Evolutionary conservation across 2,113 vertebrate genomes (phyloP).

Genomic region (Muntiacus reevesi): DNA sequence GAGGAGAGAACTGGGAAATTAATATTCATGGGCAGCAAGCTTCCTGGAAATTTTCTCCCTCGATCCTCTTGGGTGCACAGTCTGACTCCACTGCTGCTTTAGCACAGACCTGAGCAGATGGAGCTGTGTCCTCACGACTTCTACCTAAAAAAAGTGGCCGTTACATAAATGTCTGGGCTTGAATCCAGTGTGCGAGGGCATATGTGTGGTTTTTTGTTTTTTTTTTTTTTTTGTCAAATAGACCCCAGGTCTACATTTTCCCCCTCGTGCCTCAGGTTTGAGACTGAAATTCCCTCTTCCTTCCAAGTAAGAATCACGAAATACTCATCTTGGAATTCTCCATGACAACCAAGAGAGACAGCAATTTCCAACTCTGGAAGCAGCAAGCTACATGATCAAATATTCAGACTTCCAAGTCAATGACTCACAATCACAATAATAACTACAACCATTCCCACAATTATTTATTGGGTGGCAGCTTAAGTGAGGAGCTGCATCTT

Average conservation of each 20-base stretch:
- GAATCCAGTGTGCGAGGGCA: not conserved
- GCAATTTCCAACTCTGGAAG: not conserved
- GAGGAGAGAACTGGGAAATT: not conserved
- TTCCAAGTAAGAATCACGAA: constrained; percentile 5
- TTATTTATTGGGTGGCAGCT: not conserved
- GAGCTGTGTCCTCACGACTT: not conserved
- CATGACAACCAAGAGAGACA: constrained; percentile 27
- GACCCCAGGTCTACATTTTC: not conserved
- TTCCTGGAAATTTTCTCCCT: not conserved
- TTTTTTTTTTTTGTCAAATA: not conserved
- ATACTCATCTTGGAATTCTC: constrained; percentile 7
- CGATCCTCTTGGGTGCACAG: not conserved
- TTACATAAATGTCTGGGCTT: constrained; percentile 25
- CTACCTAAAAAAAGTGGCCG: constrained; percentile 27
- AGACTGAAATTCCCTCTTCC: not conserved
- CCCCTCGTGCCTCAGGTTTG: not conserved
- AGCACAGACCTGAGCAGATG: constrained; percentile 31
- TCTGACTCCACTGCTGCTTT: not conserved
- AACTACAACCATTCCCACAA: not conserved
- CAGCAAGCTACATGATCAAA: not conserved
- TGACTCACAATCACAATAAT: not conserved
- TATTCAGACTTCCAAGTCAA: not conserved
- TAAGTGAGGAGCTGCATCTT: not conserved
- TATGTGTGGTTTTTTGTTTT: not conserved
- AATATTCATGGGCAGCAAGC: not conserved